Conservation (phyloP, 2,113 vertebrate species). For the Pao palembangensis region DNA sequence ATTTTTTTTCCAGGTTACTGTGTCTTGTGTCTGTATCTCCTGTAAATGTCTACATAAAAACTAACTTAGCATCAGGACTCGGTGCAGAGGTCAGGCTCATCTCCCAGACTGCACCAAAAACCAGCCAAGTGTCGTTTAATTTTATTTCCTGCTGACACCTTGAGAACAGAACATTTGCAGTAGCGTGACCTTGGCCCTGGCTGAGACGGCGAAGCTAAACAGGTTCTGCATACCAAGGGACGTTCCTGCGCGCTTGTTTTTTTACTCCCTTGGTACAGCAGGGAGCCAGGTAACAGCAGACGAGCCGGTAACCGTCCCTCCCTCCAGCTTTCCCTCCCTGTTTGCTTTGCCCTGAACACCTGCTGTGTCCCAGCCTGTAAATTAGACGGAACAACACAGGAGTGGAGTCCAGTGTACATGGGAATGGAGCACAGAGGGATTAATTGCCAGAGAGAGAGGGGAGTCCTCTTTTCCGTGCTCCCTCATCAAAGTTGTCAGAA, state of each 20-base stretch:
- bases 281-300: constrained; percentile 50
- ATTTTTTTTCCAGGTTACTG: no score
- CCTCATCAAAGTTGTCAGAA: constrained; percentile 33
- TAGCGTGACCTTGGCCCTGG: constrained; percentile 57
- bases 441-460: constrained; percentile 55
- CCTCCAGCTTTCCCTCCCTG: constrained; percentile 48
- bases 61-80: constrained; percentile 25
- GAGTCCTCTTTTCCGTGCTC: constrained; percentile 29
- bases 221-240: constrained; percentile 62
- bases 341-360: constrained; percentile 58
- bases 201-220: constrained; percentile 44
- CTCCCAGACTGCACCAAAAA: constrained; percentile 40
- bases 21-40: no score
- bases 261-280: constrained; percentile 39
- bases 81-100: constrained; percentile 36
- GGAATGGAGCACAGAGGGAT: constrained; percentile 40
- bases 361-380: constrained; percentile 63
- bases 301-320: constrained; percentile 35
- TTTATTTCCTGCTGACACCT: constrained; percentile 40
- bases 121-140: constrained; percentile 38
- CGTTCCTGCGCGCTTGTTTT: constrained; percentile 11
- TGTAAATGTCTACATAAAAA: background rate
- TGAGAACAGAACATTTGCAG: constrained; percentile 40
- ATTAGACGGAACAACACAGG: constrained; percentile 57
- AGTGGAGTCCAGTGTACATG: constrained; percentile 46